These are phyloP conservation scores for Sebastes fasciatus DNA, from an alignment of 2,113 vertebrate species.

Conservation along the genomic window DNA sequence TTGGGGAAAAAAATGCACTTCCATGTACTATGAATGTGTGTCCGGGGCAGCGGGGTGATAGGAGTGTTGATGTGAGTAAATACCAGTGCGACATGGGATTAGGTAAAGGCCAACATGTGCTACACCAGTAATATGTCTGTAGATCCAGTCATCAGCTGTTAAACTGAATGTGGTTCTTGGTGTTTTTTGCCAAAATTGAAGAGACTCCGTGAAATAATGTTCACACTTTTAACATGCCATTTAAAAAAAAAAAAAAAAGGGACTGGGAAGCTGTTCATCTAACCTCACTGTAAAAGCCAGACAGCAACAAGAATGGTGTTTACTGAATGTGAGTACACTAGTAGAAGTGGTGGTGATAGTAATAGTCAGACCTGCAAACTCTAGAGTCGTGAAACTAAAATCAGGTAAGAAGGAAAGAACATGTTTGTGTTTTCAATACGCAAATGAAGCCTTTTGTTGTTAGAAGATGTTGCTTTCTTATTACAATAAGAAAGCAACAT, in stretches of 20 bases:
- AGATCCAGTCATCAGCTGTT: background rate
- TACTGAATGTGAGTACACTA: background rate
- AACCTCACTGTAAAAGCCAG: constrained; percentile 24
- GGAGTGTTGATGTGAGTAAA: background rate
- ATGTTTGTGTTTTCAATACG: too few relatives aligned
- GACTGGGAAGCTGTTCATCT: background rate
- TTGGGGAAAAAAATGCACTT: too few relatives aligned
- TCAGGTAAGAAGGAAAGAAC: too few relatives aligned
- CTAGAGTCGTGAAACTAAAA: too few relatives aligned
- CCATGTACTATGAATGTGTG: background rate
- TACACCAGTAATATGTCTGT: background rate
- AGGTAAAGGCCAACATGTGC: background rate
- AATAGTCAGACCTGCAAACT: background rate
- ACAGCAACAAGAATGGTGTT: background rate
- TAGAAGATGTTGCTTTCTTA: too few relatives aligned
- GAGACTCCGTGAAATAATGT: background rate
- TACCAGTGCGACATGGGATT: background rate
- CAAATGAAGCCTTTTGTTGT: too few relatives aligned
- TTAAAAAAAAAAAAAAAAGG: too few relatives aligned
- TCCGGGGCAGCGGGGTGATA: background rate
- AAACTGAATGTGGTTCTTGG: background rate
- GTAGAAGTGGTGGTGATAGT: background rate
- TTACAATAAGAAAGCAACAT: too few relatives aligned
- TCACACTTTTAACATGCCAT: background rate
- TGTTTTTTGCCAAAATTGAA: background rate